Conservation (phyloP, 1,140 invertebrate species). For the Tenebrio molitor region DNA sequence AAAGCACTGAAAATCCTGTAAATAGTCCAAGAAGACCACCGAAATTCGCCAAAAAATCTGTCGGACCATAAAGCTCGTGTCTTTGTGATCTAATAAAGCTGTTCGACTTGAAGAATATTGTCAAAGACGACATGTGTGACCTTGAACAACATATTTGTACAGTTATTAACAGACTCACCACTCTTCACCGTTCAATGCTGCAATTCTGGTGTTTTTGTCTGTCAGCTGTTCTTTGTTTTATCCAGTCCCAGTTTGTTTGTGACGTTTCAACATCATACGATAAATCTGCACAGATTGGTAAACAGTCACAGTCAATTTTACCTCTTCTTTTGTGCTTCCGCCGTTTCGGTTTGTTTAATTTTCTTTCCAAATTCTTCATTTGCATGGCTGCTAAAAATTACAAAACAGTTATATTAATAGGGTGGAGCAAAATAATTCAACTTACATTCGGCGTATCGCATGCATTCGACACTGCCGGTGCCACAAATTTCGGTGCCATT, state of each 20-base stretch:
- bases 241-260: slow-evolving; percentile 34
- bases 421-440: not conserved
- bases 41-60: slow-evolving; percentile 76
- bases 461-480: slow-evolving; percentile 52
- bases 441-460: slow-evolving; percentile 44
- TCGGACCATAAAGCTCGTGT: slow-evolving; percentile 74
- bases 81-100: slow-evolving; percentile 74
- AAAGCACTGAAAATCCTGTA: slow-evolving; percentile 74
- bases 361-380: slow-evolving; percentile 1
- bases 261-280: slow-evolving; percentile 46
- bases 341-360: slow-evolving; percentile 6
- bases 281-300: slow-evolving; percentile 41
- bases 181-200: not conserved
- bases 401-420: not conserved
- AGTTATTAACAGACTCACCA: not conserved
- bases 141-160: slow-evolving; percentile 56
- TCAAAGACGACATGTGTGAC: slow-evolving; percentile 64
- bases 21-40: slow-evolving; percentile 76
- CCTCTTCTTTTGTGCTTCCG: not conserved
- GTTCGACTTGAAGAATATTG: slow-evolving; percentile 73
- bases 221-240: slow-evolving; percentile 11
- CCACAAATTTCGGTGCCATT: slow-evolving; percentile 40
- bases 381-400: slow-evolving; percentile 17
- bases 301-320: slow-evolving; percentile 37
- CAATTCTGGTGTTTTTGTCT: not conserved